Evolutionary conservation across 1,140 invertebrate genomes (phyloP).

Genomic region (Anoplolepis gracilipes): DNA sequence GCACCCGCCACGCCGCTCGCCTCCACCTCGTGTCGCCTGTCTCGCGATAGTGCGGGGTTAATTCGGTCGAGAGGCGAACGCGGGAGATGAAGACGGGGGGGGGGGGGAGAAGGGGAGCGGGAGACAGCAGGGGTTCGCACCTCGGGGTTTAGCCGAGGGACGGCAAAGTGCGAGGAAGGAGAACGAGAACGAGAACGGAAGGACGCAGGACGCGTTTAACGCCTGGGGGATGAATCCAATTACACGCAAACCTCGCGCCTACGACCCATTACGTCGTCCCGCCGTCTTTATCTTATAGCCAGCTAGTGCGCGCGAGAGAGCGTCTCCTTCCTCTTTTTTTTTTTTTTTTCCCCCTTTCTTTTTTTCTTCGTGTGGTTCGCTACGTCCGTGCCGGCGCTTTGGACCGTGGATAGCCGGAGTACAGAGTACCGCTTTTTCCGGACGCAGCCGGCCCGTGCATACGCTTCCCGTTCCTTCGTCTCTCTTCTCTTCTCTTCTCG

Average conservation of each 20-base stretch:
- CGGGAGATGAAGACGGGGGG: slow-evolving; percentile 69
- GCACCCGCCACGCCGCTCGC: not conserved
- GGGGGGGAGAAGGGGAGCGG: slow-evolving; percentile 28
- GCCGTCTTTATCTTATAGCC: slow-evolving; percentile 58
- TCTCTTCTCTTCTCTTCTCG: slow-evolving; percentile 4
- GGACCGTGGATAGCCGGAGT: slow-evolving; percentile 6
- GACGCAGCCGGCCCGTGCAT: slow-evolving; percentile 57
- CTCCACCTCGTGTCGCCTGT: slow-evolving; percentile 64
- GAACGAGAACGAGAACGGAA: slow-evolving; percentile 35
- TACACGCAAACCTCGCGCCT: slow-evolving; percentile 82
- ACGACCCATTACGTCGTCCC: slow-evolving; percentile 80
- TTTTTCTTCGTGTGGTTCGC: slow-evolving; percentile 3
- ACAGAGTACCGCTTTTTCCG: slow-evolving; percentile 23
- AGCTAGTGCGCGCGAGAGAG: not conserved
- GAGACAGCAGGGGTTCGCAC: slow-evolving; percentile 48
- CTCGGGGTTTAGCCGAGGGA: slow-evolving; percentile 48
- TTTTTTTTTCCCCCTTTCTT: slow-evolving; percentile 18
- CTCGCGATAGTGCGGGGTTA: slow-evolving; percentile 71
- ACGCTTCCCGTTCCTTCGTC: slow-evolving; percentile 59
- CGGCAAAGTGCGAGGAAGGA: slow-evolving; percentile 39
- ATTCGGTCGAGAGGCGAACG: slow-evolving; percentile 74
- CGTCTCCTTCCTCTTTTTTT: slow-evolving; percentile 5
- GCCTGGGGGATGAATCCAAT: slow-evolving; percentile 82
- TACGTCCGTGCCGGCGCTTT: slow-evolving; percentile 22
- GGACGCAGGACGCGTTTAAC: slow-evolving; percentile 61